phyloP scores from a whole-genome alignment of 2,888 invertebrate genomes.

The Endotricha flammealis region DNA sequence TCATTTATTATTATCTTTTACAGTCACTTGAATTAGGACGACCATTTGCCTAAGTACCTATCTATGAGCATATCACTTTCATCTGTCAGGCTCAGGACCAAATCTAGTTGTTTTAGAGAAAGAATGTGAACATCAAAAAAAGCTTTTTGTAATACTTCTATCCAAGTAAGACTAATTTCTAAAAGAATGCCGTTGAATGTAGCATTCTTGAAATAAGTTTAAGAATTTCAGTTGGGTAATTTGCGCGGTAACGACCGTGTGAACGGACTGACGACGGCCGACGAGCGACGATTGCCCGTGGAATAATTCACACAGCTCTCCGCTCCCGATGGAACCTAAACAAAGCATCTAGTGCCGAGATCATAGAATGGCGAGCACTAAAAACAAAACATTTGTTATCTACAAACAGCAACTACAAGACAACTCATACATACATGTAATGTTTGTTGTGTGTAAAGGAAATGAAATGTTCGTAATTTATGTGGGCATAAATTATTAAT shows the following conservation, averaged over 20 bases:
- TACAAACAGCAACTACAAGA: conserved; percentile 13
- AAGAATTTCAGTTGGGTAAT: not conserved
- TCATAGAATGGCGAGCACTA: not conserved
- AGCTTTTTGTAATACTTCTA: too few species aligned
- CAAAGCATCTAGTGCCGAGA: not conserved
- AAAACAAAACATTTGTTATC: not conserved
- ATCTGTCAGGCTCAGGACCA: too few species aligned
- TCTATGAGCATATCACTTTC: too few species aligned
- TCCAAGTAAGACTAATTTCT: too few species aligned
- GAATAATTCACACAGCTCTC: not conserved
- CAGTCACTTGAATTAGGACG: not conserved
- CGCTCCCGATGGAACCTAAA: not conserved
- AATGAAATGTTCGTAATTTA: conserved; percentile 53
- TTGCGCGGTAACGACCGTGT: conserved; percentile 1
- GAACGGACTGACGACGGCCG: not conserved
- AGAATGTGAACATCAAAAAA: too few species aligned
- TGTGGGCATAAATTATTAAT: conserved; percentile 57
- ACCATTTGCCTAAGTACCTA: too few species aligned
- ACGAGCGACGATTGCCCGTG: not conserved
- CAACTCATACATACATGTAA: conserved; percentile 27
- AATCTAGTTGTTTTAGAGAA: too few species aligned
- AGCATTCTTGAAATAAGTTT: too few species aligned
- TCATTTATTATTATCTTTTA: not conserved
- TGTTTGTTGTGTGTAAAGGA: conserved; percentile 38
- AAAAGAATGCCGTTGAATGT: too few species aligned